Base-by-base conservation (phyloP, 2,113 vertebrate genomes). In the Anolis sagrei region DNA sequence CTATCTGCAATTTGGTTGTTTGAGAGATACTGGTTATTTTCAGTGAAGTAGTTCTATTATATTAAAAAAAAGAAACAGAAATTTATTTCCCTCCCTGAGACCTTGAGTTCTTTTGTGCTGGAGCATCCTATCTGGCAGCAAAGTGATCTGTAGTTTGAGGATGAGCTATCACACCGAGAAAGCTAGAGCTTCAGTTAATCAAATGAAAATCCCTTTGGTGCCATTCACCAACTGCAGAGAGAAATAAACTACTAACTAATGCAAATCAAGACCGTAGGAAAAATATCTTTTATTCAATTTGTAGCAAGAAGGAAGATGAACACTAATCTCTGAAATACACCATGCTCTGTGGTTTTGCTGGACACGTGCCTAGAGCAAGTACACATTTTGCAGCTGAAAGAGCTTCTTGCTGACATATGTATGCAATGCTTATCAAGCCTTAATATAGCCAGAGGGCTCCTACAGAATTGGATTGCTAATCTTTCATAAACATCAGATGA, bases 401-500 rank as follows among this genome's bases (percentile, higher is more conserved):
- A 94, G 87, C 78, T 93, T 92, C 88, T 2, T 86, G 87, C 66
- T 86, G 34, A 92, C 90, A 87, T 82, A 10, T 0, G 72, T 76
- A 72, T 0, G 2, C 79, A 88, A 87, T 90, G 70, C 87, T 93
- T 49, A 88, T 88, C 81, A 36, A 13, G 80, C 84, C 66, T 79
- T 83, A 83, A 44, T 76, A 75, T 91, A 88, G 90, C 93, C 87
- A 90, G 84, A 83, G 79, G 83, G 66, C 86, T 79, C 82, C 80
- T 89, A 75, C 72, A 90, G 88, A 93, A 94, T 89, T 82, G 91
- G 81, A 51, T 62, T 90, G 85, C 68, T 92, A 90, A 89, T 93
- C 91, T 90, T 91, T 89, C 93, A 92, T 90, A 95, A 92, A 93
- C 78, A 91, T 94, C 90, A 93, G 68, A 83, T 88, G 85, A 90